A percentile compares a stretch with the other conserved stretches of the same genome.
These are phyloP conservation scores for Lytechinus variegatus DNA, from an alignment of 35 echinoderm and acorn worm genomes.

Conservation along the genomic window DNA sequence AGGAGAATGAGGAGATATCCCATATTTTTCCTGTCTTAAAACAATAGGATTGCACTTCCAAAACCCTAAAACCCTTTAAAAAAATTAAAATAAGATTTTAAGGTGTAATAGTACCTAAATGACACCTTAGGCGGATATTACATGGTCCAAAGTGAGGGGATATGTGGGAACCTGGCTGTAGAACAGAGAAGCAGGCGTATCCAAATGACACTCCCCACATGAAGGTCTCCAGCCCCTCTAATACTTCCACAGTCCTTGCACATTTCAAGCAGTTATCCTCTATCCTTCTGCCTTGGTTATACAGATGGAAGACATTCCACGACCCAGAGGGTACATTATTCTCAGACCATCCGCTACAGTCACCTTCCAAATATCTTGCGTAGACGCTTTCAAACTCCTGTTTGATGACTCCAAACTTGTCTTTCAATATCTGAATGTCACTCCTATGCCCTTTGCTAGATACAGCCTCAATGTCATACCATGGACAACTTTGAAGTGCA, in stretches of 20 bases:
- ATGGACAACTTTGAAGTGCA: not conserved
- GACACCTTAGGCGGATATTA: conserved; percentile 69
- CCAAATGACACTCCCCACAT: conserved; percentile 65
- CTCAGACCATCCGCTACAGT: conserved; percentile 52
- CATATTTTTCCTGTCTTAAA: no score
- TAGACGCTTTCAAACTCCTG: conserved; percentile 32
- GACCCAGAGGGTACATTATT: conserved; percentile 66
- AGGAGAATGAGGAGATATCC: no score
- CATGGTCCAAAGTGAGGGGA: conserved; percentile 73
- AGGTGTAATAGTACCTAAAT: conserved; percentile 58
- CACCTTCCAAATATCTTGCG: conserved; percentile 20
- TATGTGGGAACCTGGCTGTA: conserved; percentile 75
- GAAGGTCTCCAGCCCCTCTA: conserved; percentile 51
- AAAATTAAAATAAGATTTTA: no score
- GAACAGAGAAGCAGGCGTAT: conserved; percentile 72
- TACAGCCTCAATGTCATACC: not conserved
- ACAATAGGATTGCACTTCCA: no score
- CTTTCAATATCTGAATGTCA: not conserved
- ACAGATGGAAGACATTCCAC: conserved; percentile 75
- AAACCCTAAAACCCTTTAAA: no score
- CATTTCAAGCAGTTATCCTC: conserved; percentile 66
- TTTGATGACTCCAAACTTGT: not conserved
- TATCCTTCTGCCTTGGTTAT: conserved; percentile 66
- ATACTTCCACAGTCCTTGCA: conserved; percentile 43
- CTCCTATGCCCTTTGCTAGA: not conserved